Evolutionary conservation across 2,797 vertebrate genomes (phyloP), one percentile per base, ranked within the genome.

Genomic region (Australoheros facetus): DNA sequence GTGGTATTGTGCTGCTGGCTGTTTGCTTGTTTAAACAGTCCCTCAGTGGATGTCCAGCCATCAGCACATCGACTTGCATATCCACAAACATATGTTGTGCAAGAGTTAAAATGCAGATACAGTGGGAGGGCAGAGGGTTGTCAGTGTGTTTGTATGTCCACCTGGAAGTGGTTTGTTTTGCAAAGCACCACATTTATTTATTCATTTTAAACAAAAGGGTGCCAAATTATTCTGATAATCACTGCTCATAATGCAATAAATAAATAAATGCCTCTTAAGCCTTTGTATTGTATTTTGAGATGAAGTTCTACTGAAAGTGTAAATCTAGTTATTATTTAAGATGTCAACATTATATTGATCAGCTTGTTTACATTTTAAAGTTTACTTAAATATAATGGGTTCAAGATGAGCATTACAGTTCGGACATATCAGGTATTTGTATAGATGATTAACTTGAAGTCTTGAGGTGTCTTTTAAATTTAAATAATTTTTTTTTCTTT

Each of bases 91-190:
- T 17, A 59, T 23, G 75, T 83, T 90, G 78, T 75, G 79, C 75
- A 92, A 90, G 75, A 72, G 77, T 76, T 72, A 71, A 75, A 73
- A 51, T 76, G 69, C 69, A 59, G 16, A 17, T 75, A 5, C 71
- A 7, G 77, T 34, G 32, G 53, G 53, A 69, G 58, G 80, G 79
- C 16, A 32, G 72, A 84, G 72, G 32, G 78, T 84, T 85, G 83
- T 85, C 73, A 3, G 73, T 10, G 71, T 93, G 90, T 88, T 89
- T 95, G 93, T 95, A 94, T 95, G 92, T 93, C 89, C 94, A 96
- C 93, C 94, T 95, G 93, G 93, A 91, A 81, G 80, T 83, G 81
- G 87, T 93, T 94, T 91, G 85, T 89, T 93, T 93, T 91, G 48
- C 7, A 71, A 88, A 86, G 89, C 84, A 85, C 79, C 66, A 26